Conservation (phyloP, 2,888 invertebrate genomes). For the Aethes cnicana region DNA sequence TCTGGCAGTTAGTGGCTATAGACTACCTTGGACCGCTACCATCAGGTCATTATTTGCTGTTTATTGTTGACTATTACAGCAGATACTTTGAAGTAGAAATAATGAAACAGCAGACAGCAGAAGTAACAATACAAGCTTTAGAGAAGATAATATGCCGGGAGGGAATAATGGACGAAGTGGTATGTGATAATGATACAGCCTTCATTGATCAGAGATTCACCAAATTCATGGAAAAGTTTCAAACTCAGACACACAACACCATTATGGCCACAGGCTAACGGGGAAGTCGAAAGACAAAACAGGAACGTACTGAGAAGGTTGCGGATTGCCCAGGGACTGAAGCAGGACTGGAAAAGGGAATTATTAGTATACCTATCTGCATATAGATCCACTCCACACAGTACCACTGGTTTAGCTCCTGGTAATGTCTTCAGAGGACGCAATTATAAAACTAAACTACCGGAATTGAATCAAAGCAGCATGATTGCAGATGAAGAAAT, state of each 20-base stretch:
- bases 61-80: conserved; percentile 29
- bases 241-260: conserved; percentile 19
- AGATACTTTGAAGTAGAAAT: conserved; percentile 25
- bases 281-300: conserved; percentile 27
- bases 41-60: conserved; percentile 20
- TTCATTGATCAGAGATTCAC: conserved; percentile 23
- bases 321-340: conserved; percentile 6
- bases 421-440: conserved; percentile 5
- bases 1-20: conserved; percentile 18
- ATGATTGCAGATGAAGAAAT: conserved; percentile 1
- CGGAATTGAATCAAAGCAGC: background rate
- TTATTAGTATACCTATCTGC: background rate
- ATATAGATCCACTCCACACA: conserved; percentile 1
- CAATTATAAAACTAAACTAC: background rate
- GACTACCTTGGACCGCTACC: conserved; percentile 29
- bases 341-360: conserved; percentile 10
- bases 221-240: conserved; percentile 6
- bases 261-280: conserved; percentile 28
- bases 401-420: background rate
- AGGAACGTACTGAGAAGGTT: conserved; percentile 16
- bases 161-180: conserved; percentile 17
- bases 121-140: conserved; percentile 18
- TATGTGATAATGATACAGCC: conserved; percentile 26
- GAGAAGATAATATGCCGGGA: conserved; percentile 8
- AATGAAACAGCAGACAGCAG: conserved; percentile 3